phyloP scores from a whole-genome alignment of 1,140 invertebrate genomes.

The Gryon sp. region DNA sequence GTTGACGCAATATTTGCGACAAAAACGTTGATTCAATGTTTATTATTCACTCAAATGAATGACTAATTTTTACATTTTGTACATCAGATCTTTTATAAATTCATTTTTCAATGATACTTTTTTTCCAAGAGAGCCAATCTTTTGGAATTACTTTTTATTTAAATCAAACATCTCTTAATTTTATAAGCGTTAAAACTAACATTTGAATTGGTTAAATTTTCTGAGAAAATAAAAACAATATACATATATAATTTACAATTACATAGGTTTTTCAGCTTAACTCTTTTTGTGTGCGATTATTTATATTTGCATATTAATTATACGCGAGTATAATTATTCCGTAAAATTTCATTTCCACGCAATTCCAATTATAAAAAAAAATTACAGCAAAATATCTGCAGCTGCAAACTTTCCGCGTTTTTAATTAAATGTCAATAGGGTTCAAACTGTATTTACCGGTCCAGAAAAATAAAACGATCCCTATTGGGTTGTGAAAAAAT shows the following conservation, averaged over 20 bases:
- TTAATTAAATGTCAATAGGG: conserved; percentile 57
- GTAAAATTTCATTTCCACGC: conserved; percentile 41
- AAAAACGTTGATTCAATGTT: conserved; percentile 18
- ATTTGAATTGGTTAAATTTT: no score
- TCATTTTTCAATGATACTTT: no score
- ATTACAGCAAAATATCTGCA: conserved; percentile 35
- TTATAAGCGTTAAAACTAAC: no score
- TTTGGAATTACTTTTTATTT: no score
- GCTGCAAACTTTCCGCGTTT: conserved; percentile 35
- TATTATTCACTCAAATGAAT: not conserved
- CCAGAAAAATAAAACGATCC: conserved; percentile 31
- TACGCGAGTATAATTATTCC: conserved; percentile 30
- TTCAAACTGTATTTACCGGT: conserved; percentile 35
- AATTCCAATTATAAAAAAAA: conserved; percentile 46
- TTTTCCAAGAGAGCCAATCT: no score
- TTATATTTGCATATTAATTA: conserved; percentile 51
- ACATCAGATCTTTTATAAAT: no score
- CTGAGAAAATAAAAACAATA: no score
- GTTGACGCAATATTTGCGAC: conserved; percentile 1
- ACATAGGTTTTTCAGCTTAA: conserved; percentile 9
- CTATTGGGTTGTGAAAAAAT: conserved; percentile 1
- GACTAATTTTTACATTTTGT: not conserved
- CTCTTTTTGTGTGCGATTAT: conserved; percentile 29
- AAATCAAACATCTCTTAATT: no score
- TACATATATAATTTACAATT: not conserved